phyloP scores from a whole-genome alignment of 2,888 invertebrate species.

The Galeruca laticollis region DNA sequence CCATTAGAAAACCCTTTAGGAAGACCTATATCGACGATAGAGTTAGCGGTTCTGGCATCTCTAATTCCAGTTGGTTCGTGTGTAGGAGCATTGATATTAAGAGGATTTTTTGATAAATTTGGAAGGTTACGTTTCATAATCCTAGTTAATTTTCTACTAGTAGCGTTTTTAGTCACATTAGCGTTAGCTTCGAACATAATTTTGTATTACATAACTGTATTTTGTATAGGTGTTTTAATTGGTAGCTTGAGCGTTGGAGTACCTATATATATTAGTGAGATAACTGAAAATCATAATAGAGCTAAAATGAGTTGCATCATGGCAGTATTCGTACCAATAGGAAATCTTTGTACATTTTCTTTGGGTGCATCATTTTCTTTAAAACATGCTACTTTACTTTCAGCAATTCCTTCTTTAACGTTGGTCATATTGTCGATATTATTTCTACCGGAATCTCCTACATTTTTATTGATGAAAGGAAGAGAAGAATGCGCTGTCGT shows the following conservation, averaged over 20 bases:
- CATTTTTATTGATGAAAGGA: slow-evolving; percentile 63
- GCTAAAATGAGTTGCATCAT: slow-evolving; percentile 75
- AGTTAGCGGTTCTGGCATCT: slow-evolving; percentile 20
- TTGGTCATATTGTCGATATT: slow-evolving; percentile 42
- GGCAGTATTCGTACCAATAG: slow-evolving; percentile 44
- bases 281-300: slow-evolving; percentile 81
- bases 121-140: slow-evolving; percentile 14
- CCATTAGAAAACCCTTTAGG: slow-evolving; percentile 25
- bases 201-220: neutral
- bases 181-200: slow-evolving; percentile 17
- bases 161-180: neutral
- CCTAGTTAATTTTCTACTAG: neutral
- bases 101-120: slow-evolving; percentile 16
- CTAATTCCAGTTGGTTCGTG: neutral
- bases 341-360: slow-evolving; percentile 48
- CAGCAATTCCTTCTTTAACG: slow-evolving; percentile 44
- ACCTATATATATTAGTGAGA: slow-evolving; percentile 89
- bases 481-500: slow-evolving; percentile 72
- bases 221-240: neutral
- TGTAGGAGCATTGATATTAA: slow-evolving; percentile 12
- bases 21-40: slow-evolving; percentile 16
- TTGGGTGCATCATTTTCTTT: slow-evolving; percentile 50
- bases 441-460: slow-evolving; percentile 52
- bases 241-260: slow-evolving; percentile 54
- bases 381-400: slow-evolving; percentile 44